Evolutionary conservation across 2,888 invertebrate species (phyloP), one percentile per base, ranked within the genome.

Genomic region (Amphipyra berbera): DNA sequence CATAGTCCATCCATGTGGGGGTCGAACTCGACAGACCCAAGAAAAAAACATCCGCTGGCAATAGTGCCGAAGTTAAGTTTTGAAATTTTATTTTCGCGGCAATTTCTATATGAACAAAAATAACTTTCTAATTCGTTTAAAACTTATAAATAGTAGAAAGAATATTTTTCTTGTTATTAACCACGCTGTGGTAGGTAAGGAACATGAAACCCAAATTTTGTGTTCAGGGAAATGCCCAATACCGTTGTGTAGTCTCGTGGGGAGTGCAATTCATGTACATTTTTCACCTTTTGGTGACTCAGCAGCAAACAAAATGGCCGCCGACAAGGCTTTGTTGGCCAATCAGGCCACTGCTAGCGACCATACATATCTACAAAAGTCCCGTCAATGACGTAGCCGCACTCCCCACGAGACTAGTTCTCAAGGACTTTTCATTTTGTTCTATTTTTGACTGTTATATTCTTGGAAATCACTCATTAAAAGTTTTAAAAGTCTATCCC

Each of bases 291-390:
- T 93, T 93, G 95, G 95, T 95, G 95, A 96, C 94, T 95, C 96
- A 96, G 93, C 95, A 95, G 88, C 88, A 89, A 85, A 91, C 95
- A 96, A 96, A 95, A 96, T 96, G 96, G 96, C 96, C 95, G 95
- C 95, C 94, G 89, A 87, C 90, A 89, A 94, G 94, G 93, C 90
- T 93, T 90, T 90, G 87, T 90, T 88, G 89, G 87, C 94, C 94
- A 94, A 94, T 94, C 90, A 79, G 87, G 82, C 82, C 80, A 83
- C 81, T 81, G 84, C 86, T 88, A 81, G 86, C 86, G 81, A 83
- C 84, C 79, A 89, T 88, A 90, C 89, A 88, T 92, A 93, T 84
- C 89, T 90, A 90, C 88, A 89, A 91, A 92, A 90, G 88, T 82
- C 86, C 85, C 83, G 86, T 82, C 82, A 80, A 84, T 94, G 94